Conservation (phyloP, 2,888 invertebrate genomes). For the Eupithecia vulgata region DNA sequence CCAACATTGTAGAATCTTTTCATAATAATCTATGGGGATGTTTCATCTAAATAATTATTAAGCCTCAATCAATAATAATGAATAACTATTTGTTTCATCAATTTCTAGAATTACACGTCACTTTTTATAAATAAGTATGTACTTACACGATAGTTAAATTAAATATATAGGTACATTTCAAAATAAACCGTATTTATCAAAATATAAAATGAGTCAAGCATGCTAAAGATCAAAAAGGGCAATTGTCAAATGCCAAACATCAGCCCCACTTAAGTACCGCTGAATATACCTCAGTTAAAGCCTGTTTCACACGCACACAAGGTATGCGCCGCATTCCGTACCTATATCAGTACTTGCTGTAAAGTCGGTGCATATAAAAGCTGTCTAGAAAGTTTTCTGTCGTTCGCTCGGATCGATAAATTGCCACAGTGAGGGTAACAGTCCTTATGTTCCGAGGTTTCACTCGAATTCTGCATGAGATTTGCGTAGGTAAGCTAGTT, state of each 20-base stretch:
- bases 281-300: slow-evolving; percentile 33
- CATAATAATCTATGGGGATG: too few relatives aligned
- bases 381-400: slow-evolving; percentile 85
- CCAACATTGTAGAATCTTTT: background rate
- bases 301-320: slow-evolving; percentile 40
- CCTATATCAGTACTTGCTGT: slow-evolving; percentile 65
- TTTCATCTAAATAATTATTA: background rate
- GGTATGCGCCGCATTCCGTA: slow-evolving; percentile 46
- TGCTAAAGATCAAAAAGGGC: background rate
- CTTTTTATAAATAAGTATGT: too few relatives aligned
- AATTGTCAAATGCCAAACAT: slow-evolving; percentile 3
- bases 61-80: background rate
- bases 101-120: too few relatives aligned
- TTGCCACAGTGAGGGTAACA: slow-evolving; percentile 42
- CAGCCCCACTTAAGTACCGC: slow-evolving; percentile 5
- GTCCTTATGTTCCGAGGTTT: slow-evolving; percentile 14
- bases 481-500: slow-evolving; percentile 3
- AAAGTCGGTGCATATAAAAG: slow-evolving; percentile 84
- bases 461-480: slow-evolving; percentile 15
- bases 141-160: too few relatives aligned
- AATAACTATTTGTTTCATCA: too few relatives aligned
- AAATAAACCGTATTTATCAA: too few relatives aligned
- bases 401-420: slow-evolving; percentile 80
- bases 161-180: too few relatives aligned
- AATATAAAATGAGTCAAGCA: background rate